phyloP scores from a whole-genome alignment of 2,113 vertebrate species.

The Paradoxurus hermaphroditus region DNA sequence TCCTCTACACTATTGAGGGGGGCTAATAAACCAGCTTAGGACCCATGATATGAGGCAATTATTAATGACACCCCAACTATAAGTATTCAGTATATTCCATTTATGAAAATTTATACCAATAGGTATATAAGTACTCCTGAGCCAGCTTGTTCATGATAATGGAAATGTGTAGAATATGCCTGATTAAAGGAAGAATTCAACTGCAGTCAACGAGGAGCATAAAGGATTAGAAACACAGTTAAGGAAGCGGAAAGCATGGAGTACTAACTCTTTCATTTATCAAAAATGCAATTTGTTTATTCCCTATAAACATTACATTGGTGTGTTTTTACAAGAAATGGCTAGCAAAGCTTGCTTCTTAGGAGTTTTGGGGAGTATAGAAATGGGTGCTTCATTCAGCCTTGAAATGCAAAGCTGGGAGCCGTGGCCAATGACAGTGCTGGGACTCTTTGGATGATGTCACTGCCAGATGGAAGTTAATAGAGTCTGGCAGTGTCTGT shows the following conservation, averaged over 20 bases:
- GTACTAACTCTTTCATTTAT: background rate
- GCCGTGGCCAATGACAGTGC: background rate
- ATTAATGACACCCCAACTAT: background rate
- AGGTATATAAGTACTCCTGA: background rate
- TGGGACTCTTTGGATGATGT: background rate
- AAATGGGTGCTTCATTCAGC: background rate
- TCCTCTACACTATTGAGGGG: background rate
- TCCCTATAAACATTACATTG: background rate
- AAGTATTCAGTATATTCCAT: constrained; percentile 13
- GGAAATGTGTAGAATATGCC: background rate
- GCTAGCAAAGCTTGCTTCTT: background rate
- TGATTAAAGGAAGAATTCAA: background rate
- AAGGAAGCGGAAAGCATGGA: background rate
- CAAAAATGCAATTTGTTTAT: background rate
- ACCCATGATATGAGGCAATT: background rate
- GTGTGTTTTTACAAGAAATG: background rate
- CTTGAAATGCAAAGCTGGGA: background rate
- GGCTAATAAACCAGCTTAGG: background rate
- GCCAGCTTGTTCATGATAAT: background rate
- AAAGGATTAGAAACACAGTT: background rate
- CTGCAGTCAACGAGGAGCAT: background rate
- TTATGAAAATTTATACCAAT: background rate
- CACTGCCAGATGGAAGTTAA: background rate
- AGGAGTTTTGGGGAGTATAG: background rate
- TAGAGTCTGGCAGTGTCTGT: background rate